These are phyloP conservation scores for Leptatherina wallacei DNA, from an alignment of 2,797 vertebrate genomes.

Conservation along the genomic window DNA sequence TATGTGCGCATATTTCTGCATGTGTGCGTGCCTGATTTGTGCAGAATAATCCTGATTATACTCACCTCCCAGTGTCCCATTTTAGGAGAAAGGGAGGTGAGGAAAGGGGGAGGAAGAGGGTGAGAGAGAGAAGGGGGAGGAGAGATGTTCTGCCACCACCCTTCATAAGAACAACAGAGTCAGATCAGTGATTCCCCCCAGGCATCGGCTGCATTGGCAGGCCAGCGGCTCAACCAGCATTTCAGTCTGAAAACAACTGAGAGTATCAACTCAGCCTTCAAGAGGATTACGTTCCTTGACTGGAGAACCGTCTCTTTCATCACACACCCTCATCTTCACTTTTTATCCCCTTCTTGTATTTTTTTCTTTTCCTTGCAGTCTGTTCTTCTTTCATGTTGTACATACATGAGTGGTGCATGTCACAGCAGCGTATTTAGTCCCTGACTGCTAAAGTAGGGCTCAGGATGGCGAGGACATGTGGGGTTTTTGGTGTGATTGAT, in stretches of 20 bases:
- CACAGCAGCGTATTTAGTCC: slow-evolving; percentile 25
- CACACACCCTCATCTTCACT: slow-evolving; percentile 50
- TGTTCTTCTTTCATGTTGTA: slow-evolving; percentile 46
- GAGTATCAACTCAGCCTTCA: slow-evolving; percentile 69
- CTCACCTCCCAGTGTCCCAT: slow-evolving; percentile 77
- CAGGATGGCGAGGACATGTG: slow-evolving; percentile 16
- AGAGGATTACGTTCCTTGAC: slow-evolving; percentile 77
- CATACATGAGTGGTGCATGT: slow-evolving; percentile 14
- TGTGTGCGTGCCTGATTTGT: slow-evolving; percentile 50
- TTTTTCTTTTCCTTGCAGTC: slow-evolving; percentile 14
- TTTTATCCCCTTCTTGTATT: slow-evolving; percentile 27
- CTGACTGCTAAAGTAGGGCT: slow-evolving; percentile 13
- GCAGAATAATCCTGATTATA: slow-evolving; percentile 77
- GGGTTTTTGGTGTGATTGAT: slow-evolving; percentile 47
- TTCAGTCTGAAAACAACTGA: slow-evolving; percentile 70
- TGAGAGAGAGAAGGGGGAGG: slow-evolving; percentile 43
- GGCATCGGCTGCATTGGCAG: slow-evolving; percentile 77
- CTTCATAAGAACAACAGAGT: slow-evolving; percentile 74
- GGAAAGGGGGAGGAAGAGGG: slow-evolving; percentile 48
- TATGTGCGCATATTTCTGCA: slow-evolving; percentile 11
- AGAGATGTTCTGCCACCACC: slow-evolving; percentile 70
- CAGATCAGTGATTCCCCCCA: slow-evolving; percentile 73
- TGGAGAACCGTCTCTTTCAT: slow-evolving; percentile 65
- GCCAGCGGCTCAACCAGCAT: slow-evolving; percentile 65
- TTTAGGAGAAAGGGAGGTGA: slow-evolving; percentile 69